Conservation (phyloP, 1,140 invertebrate species). For the Drosophila nigromelanica region DNA sequence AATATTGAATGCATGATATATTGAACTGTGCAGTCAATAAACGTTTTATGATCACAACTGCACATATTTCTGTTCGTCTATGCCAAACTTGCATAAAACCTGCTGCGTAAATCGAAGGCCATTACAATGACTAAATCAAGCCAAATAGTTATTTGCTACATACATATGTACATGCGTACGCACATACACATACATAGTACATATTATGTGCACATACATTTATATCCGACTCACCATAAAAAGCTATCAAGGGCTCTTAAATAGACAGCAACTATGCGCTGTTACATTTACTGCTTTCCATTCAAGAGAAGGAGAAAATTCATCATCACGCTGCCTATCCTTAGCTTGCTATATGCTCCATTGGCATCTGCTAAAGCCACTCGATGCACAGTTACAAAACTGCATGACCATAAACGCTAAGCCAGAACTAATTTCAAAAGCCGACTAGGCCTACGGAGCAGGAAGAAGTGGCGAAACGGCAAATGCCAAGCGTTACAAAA, state of each 20-base stretch:
- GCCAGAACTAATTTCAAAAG: slow-evolving; percentile 66
- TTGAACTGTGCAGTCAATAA: slow-evolving; percentile 81
- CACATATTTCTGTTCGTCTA: slow-evolving; percentile 51
- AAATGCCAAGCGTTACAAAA: slow-evolving; percentile 23
- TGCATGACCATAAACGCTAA: slow-evolving; percentile 53
- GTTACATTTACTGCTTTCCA: slow-evolving; percentile 1
- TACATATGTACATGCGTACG: neutral
- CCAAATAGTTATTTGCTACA: slow-evolving; percentile 1
- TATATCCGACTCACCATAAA: neutral
- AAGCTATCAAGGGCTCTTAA: slow-evolving; percentile 2
- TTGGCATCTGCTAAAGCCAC: slow-evolving; percentile 32
- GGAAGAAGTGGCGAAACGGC: slow-evolving; percentile 30
- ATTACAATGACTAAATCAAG: slow-evolving; percentile 23
- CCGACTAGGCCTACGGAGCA: slow-evolving; percentile 49
- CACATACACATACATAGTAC: neutral
- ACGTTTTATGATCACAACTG: slow-evolving; percentile 76
- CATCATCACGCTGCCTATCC: slow-evolving; percentile 29
- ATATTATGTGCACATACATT: too few relatives aligned
- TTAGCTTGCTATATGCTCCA: slow-evolving; percentile 21
- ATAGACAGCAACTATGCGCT: slow-evolving; percentile 11
- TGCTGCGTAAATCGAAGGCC: slow-evolving; percentile 16
- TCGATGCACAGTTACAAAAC: slow-evolving; percentile 26
- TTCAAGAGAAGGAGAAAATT: slow-evolving; percentile 26
- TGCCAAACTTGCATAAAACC: slow-evolving; percentile 43
- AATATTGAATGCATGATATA: slow-evolving; percentile 79